These are phyloP conservation scores for Bemisia tabaci DNA, from an alignment of 1,140 invertebrate species.

Conservation along the genomic window DNA sequence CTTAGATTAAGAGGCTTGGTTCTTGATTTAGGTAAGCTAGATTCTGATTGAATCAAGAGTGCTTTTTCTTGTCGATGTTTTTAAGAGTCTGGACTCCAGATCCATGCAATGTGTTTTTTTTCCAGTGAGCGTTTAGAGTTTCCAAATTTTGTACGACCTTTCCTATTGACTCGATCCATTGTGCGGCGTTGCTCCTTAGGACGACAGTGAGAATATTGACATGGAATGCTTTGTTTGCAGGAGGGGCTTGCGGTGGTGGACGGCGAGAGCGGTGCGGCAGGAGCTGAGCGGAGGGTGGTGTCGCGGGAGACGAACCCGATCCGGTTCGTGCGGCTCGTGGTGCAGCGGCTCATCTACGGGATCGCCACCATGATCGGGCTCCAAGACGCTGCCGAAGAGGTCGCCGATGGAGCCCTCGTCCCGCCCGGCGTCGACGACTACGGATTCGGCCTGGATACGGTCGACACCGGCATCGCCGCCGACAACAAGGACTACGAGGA, in stretches of 20 bases:
- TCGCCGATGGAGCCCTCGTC: slow-evolving; percentile 48
- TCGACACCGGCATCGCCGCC: background rate
- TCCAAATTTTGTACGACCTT: no score
- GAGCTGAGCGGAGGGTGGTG: background rate
- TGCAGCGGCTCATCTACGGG: slow-evolving; percentile 49
- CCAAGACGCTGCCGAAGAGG: slow-evolving; percentile 43
- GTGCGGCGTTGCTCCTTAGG: no score
- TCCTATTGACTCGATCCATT: no score
- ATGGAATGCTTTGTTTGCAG: background rate
- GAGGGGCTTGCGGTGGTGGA: background rate
- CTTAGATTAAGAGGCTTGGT: no score
- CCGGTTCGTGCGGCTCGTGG: slow-evolving; percentile 40
- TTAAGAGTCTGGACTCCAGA: no score
- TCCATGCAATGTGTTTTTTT: no score
- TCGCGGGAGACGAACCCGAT: slow-evolving; percentile 37
- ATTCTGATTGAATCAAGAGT: no score
- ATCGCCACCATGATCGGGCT: slow-evolving; percentile 47
- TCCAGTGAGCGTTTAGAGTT: no score
- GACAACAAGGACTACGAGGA: background rate
- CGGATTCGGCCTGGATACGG: background rate
- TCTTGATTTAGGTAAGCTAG: no score
- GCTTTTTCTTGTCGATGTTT: no score
- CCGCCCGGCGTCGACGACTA: slow-evolving; percentile 42
- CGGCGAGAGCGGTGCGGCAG: background rate
- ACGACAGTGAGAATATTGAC: no score